phyloP scores from a whole-genome alignment of 2,888 invertebrate species.

The Diplolepis rosae region DNA sequence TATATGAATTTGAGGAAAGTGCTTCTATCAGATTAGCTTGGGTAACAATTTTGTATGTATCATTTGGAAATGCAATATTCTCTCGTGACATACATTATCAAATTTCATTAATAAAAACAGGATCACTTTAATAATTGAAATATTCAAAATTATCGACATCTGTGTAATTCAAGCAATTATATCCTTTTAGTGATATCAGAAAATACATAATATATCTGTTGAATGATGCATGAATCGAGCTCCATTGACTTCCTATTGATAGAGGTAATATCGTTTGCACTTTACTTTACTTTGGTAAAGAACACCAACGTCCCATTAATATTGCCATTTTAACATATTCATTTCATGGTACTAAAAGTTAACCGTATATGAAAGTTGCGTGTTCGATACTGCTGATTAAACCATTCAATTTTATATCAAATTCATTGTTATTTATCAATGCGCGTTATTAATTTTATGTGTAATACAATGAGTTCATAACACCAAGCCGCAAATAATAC shows the following conservation, averaged over 20 bases:
- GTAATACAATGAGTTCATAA: slow-evolving; percentile 18
- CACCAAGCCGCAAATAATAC: slow-evolving; percentile 2
- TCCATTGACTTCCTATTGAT: slow-evolving; percentile 14
- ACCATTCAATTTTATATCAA: slow-evolving; percentile 26
- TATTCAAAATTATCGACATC: not conserved
- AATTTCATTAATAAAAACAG: not conserved
- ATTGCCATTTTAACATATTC: slow-evolving; percentile 10
- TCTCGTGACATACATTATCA: not conserved
- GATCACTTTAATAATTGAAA: not conserved
- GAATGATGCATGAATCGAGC: not conserved
- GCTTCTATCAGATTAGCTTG: too few relatives aligned
- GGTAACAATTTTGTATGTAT: too few relatives aligned
- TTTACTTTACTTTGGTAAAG: not conserved
- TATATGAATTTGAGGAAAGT: too few relatives aligned
- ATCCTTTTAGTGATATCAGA: not conserved
- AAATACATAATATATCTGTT: not conserved
- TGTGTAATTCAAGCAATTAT: not conserved
- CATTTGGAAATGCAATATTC: not conserved
- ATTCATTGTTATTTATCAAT: slow-evolving; percentile 24
- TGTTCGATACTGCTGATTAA: slow-evolving; percentile 20
- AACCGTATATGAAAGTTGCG: slow-evolving; percentile 10
- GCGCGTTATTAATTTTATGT: slow-evolving; percentile 6
- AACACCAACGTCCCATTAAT: not conserved
- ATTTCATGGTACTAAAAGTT: not conserved
- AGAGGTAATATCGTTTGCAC: not conserved